Evolutionary conservation across 2,888 invertebrate genomes (phyloP), one percentile per base, ranked within the genome.

Genomic region (Bunonema sp.): DNA sequence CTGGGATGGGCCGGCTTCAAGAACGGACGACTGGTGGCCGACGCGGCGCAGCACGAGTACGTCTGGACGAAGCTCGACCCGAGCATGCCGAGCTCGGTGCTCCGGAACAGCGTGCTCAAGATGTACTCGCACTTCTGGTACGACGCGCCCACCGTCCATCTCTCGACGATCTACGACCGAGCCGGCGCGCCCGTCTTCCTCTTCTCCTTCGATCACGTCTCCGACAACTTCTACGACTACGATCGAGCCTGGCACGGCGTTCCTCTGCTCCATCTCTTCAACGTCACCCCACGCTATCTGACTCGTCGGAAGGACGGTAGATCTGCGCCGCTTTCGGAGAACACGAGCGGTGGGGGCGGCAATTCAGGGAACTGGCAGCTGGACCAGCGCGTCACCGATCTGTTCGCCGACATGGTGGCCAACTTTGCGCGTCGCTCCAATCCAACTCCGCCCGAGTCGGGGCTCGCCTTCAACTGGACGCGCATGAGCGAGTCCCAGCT

Each of bases 91-190:
- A 52, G 52, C 16, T 45, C 49, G 2, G 46, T 60, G 2, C 47
- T 66, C 15, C 53, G 57, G 40, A 57, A 67, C 32, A 66, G 65
- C 1, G 36, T 67, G 16, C 44, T 66, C 21, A 57, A 57, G 67
- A 61, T 69, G 64, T 69, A 58, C 42, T 66, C 68, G 1, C 63
- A 68, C 34, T 68, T 68, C 44, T 69, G 67, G 67, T 68, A 61
- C 44, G 62, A 65, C 42, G 61, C 68, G 15, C 68, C 68, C 5
- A 57, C 61, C 24, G 52, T 67, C n/a, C 50, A 57, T 34, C 31
- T 68, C 37, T 61, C 68, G 15, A 48, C 50, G 4, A 52, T 51
- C 37, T 69, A 68, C 45, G 45, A 52, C 8, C 52, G 57, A 34
- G 51, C 54, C 28, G 44, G 54, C 33, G 49, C 45, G 28, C 61